These are phyloP conservation scores for Palythoa grandiflora DNA, from an alignment of 92 coral and sea anemone genomes.

Conservation along the genomic window DNA sequence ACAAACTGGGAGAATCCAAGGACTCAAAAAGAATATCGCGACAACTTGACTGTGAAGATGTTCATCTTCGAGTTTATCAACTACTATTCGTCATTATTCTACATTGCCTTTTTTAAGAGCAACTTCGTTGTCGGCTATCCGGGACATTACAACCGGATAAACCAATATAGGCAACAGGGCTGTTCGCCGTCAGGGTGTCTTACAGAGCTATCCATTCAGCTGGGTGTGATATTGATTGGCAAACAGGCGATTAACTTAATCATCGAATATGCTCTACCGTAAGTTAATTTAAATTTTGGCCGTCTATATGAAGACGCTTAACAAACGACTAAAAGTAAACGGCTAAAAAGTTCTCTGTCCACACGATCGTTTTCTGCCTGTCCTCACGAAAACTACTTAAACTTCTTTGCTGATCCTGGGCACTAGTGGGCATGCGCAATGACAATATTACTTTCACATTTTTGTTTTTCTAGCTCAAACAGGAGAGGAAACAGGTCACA, in stretches of 20 bases:
- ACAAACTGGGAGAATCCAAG: slow-evolving; percentile 72
- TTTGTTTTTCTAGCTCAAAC: too few species aligned
- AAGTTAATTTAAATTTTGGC: slow-evolving; percentile 11
- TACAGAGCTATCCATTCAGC: slow-evolving; percentile 58
- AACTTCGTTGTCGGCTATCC: slow-evolving; percentile 58
- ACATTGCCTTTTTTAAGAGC: slow-evolving; percentile 66
- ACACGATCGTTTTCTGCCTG: too few species aligned
- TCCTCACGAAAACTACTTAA: too few species aligned
- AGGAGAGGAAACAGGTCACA: too few species aligned
- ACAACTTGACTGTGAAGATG: slow-evolving; percentile 65
- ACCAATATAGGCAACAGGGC: slow-evolving; percentile 41
- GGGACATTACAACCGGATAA: slow-evolving; percentile 48
- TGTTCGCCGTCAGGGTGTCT: slow-evolving; percentile 68
- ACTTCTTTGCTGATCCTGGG: too few species aligned
- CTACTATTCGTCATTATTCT: slow-evolving; percentile 60
- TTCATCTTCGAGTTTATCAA: slow-evolving; percentile 66
- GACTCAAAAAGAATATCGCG: slow-evolving; percentile 54
- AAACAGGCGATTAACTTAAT: slow-evolving; percentile 52
- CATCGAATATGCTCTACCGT: slow-evolving; percentile 56
- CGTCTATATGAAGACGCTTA: too few species aligned
- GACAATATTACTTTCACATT: too few species aligned
- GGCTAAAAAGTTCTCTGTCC: too few species aligned
- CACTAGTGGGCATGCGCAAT: too few species aligned
- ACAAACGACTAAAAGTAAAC: too few species aligned
- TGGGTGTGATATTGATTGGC: slow-evolving; percentile 64